A percentile compares a stretch with the other conserved stretches of the same genome.
Conservation (phyloP, 1,140 invertebrate genomes). For the Cataglyphis hispanica region DNA sequence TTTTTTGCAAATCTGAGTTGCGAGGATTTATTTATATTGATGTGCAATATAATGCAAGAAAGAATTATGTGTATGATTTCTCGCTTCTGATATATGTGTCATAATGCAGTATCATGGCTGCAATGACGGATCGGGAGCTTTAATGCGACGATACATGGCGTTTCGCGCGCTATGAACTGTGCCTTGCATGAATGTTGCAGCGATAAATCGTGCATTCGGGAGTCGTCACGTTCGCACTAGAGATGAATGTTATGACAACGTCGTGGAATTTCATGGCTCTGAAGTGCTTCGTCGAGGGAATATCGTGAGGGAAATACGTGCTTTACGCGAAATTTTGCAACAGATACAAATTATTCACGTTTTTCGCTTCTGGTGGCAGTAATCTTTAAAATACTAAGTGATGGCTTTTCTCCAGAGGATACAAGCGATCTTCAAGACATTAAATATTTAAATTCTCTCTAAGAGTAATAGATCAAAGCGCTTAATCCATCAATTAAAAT, state of each 20-base stretch:
- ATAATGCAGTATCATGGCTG: constrained; percentile 2
- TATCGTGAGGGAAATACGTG: constrained; percentile 35
- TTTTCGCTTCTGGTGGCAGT: neutral
- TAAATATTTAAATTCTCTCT: constrained; percentile 18
- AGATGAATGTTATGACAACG: constrained; percentile 62
- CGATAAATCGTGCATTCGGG: constrained; percentile 58
- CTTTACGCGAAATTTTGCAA: constrained; percentile 26
- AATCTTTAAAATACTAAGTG: constrained; percentile 16
- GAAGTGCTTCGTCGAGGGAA: constrained; percentile 55
- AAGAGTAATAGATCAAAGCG: neutral
- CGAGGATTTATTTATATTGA: neutral
- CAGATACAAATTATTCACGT: constrained; percentile 38
- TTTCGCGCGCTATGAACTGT: constrained; percentile 33
- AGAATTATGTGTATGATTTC: constrained; percentile 27
- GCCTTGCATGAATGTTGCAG: constrained; percentile 51
- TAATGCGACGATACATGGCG: constrained; percentile 46
- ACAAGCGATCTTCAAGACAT: constrained; percentile 24
- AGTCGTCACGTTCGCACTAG: constrained; percentile 52
- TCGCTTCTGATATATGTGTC: constrained; percentile 15
- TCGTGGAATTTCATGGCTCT: constrained; percentile 51
- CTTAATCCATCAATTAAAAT: neutral
- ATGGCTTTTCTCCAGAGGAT: too few relatives aligned
- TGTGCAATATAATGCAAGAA: neutral
- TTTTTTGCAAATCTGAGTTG: neutral
- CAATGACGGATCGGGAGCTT: constrained; percentile 10